Conservation (phyloP, 1,140 invertebrate species). For the Saccostrea glomerata region DNA sequence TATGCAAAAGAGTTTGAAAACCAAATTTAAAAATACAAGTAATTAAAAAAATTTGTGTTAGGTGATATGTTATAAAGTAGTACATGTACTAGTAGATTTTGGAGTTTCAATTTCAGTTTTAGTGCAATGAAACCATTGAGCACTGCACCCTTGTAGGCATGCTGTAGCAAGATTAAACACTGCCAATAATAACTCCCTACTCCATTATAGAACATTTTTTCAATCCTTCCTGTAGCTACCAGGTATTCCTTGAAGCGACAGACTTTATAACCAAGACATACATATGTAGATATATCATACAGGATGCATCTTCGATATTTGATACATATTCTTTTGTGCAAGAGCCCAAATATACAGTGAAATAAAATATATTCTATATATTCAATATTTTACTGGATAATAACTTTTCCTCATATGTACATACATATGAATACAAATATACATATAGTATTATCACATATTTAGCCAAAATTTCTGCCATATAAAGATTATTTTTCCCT, state of each 20-base stretch:
- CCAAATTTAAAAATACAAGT: background rate
- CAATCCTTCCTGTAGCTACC: background rate
- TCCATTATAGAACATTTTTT: background rate
- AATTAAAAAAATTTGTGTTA: background rate
- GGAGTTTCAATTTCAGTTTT: background rate
- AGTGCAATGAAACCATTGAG: constrained; percentile 32
- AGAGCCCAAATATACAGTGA: background rate
- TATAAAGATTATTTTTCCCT: no score
- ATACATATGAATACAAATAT: no score
- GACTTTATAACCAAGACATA: background rate
- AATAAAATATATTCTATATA: background rate
- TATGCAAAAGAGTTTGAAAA: background rate
- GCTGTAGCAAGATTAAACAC: background rate
- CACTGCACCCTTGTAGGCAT: constrained; percentile 10
- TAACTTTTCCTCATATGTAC: no score
- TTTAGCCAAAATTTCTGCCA: no score
- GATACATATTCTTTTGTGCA: constrained; percentile 19
- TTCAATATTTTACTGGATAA: no score
- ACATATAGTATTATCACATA: no score
- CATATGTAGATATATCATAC: background rate
- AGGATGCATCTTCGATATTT: background rate
- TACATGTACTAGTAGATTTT: background rate
- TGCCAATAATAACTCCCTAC: background rate
- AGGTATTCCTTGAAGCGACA: background rate
- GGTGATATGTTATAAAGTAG: background rate